Percentiles rank a stretch among this genome's conserved stretches.
These are phyloP conservation scores for Tuta absoluta DNA, from an alignment of 2,888 invertebrate species.

Conservation along the genomic window DNA sequence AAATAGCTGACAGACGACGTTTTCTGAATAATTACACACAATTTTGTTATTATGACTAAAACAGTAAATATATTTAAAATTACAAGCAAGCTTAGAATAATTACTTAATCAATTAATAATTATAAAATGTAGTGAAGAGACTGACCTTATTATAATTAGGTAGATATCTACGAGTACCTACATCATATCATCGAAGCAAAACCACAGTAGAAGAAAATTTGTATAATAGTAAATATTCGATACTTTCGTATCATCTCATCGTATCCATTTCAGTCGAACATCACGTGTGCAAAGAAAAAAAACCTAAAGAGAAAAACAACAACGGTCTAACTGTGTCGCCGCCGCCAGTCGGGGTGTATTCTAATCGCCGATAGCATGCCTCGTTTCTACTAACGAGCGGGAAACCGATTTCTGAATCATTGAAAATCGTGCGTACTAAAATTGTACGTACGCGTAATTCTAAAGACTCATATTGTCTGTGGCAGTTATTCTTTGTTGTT, in stretches of 20 bases:
- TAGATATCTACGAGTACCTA: too few species aligned
- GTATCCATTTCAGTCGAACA: background rate
- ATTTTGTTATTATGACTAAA: background rate
- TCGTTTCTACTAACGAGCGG: slow-evolving; percentile 81
- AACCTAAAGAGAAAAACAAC: background rate
- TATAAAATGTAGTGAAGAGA: too few species aligned
- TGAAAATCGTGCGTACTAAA: too few species aligned
- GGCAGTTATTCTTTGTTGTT: too few species aligned
- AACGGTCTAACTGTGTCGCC: slow-evolving; percentile 3
- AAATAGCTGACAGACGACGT: slow-evolving; percentile 22
- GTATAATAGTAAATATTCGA: too few species aligned
- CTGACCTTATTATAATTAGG: too few species aligned
- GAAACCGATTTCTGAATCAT: too few species aligned
- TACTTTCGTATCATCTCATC: background rate
- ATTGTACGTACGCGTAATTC: too few species aligned
- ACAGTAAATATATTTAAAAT: background rate
- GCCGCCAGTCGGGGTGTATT: slow-evolving; percentile 63
- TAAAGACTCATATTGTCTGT: too few species aligned
- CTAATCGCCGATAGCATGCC: slow-evolving; percentile 80
- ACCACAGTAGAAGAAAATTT: too few species aligned
- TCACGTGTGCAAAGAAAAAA: background rate
- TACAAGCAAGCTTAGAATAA: background rate
- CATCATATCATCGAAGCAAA: too few species aligned
- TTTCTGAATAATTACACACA: slow-evolving; percentile 5
- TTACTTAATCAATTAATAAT: too few species aligned